Evolutionary conservation across 2,113 vertebrate genomes (phyloP), one percentile per base, ranked within the genome.

Genomic region (Cebidichthys violaceus): DNA sequence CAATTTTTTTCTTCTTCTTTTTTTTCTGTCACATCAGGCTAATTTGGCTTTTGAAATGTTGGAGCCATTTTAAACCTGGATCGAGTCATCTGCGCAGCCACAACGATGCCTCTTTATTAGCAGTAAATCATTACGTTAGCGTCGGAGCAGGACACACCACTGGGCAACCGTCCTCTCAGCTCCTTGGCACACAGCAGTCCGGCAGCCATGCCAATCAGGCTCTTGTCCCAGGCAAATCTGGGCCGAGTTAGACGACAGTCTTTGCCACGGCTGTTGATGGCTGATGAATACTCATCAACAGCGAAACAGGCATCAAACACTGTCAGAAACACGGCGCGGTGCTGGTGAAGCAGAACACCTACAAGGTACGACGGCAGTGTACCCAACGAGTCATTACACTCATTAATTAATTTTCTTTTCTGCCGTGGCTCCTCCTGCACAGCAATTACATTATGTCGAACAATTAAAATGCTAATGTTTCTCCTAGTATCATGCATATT

Each of bases 31-130:
- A 90, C 81, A 83, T 92, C 65, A 43, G 71, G 67, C 64, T 41
- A 47, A 84, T 91, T 86, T 86, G 76, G 82, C 76, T 52, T 70
- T 83, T 77, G 54, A 80, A 81, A 83, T 68, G 68, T 83, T 41
- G 50, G 52, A 65, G 43, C 67, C 33, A 11, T 54, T 80, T 11
- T 24, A 50, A 73, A 85, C 75, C 84, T 90, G 87, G 81, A 91
- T 29, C 1, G 22, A 82, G 78, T 84, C 72, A 61, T 88, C 74
- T 83, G 79, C 81, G 84, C 88, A 71, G 70, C 52, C 79, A 88
- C 86, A 82, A 86, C 88, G 86, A 87, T 85, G 87, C 84, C 75
- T 84, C 70, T 90, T 90, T 87, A 91, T 92, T 84, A 90, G 85
- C 70, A 70, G 70, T 79, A 79, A 89, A 91, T 91, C 85, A 90